Percentiles rank a stretch among this genome's conserved stretches.
Evolutionary conservation across 2,888 invertebrate species (phyloP).

Genomic region (Cryptops parisi): DNA sequence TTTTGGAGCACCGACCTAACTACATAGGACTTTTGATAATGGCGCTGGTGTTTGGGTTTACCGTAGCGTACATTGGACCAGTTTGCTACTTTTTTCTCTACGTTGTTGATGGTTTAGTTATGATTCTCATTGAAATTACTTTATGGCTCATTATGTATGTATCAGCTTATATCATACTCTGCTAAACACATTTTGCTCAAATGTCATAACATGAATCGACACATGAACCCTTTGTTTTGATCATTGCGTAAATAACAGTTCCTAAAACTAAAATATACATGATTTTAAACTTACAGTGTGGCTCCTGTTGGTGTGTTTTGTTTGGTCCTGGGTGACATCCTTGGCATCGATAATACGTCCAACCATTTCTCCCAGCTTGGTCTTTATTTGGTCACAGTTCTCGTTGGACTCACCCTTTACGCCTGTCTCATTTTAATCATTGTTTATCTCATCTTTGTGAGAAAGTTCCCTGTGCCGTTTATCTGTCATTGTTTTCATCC

Average conservation of each 20-base stretch:
- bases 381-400: not conserved
- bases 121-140: not conserved
- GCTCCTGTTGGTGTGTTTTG: not conserved
- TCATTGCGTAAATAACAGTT: too few species aligned
- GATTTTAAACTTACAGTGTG: not conserved
- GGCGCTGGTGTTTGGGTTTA: not conserved
- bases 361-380: not conserved
- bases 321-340: not conserved
- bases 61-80: not conserved
- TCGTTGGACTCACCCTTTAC: not conserved
- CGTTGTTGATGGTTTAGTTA: not conserved
- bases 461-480: conserved; percentile 1
- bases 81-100: not conserved
- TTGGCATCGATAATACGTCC: not conserved
- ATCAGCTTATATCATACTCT: not conserved
- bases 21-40: not conserved
- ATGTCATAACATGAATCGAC: too few species aligned
- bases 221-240: too few species aligned
- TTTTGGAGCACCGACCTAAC: not conserved
- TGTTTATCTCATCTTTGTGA: not conserved
- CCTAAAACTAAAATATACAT: too few species aligned
- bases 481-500: not conserved
- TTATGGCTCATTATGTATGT: not conserved
- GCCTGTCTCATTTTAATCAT: not conserved
- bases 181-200: too few species aligned